phyloP scores from a whole-genome alignment of 1,140 invertebrate genomes.

The Ladona fulva region DNA sequence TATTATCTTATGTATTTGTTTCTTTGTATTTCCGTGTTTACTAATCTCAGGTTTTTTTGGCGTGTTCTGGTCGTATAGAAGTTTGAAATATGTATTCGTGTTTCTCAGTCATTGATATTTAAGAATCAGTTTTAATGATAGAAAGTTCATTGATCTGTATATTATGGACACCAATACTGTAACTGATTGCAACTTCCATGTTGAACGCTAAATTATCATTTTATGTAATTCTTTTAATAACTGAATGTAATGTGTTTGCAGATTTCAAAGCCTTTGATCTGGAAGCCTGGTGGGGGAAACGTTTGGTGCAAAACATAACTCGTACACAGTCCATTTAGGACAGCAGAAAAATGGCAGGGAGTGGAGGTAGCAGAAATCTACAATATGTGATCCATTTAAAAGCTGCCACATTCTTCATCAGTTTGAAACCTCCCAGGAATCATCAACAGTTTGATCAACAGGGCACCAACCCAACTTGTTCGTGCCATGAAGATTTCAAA shows the following conservation, averaged over 20 bases:
- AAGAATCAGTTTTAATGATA: no score
- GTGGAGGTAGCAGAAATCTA: not conserved
- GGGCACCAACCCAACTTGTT: no score
- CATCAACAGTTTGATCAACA: not conserved
- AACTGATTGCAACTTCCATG: no score
- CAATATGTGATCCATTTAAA: not conserved
- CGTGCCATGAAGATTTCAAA: not conserved
- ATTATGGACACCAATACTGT: no score
- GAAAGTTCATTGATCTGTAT: no score
- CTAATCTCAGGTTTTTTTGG: no score
- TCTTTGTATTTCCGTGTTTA: no score
- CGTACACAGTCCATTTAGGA: slow-evolving; percentile 18
- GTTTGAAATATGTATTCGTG: no score
- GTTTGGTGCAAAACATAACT: slow-evolving; percentile 39
- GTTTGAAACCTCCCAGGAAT: not conserved
- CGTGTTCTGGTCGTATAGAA: no score
- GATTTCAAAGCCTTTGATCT: slow-evolving; percentile 53
- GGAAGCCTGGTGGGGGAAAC: slow-evolving; percentile 49
- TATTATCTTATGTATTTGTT: not conserved
- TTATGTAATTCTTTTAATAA: no score
- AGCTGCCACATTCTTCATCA: not conserved
- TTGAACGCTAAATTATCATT: no score
- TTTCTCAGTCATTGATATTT: no score
- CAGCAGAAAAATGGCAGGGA: not conserved
- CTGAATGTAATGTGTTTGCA: slow-evolving; percentile 29